Percentiles rank a stretch among this genome's conserved stretches.
These are phyloP conservation scores for Lycopodina hypogea DNA, from an alignment of 37 sponge, comb jelly and placozoan genomes.

Conservation along the genomic window DNA sequence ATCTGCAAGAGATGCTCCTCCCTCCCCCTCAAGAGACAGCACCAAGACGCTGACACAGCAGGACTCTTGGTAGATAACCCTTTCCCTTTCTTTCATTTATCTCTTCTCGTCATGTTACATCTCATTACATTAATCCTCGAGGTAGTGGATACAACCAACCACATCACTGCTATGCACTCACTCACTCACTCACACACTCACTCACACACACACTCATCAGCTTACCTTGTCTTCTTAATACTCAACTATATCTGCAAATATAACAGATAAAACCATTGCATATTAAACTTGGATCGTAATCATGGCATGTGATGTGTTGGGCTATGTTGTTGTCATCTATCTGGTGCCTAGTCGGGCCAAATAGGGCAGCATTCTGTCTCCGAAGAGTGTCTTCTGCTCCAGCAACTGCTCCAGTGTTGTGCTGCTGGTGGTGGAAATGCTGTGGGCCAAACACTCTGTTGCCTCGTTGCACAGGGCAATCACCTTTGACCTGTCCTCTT, in stretches of 20 bases:
- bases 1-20: background rate
- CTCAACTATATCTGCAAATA: too few species aligned
- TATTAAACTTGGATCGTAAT: too few species aligned
- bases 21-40: background rate
- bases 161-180: too few species aligned
- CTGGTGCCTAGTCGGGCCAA: slow-evolving; percentile 1
- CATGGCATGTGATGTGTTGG: too few species aligned
- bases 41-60: background rate
- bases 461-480: slow-evolving; percentile 66
- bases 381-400: slow-evolving; percentile 62
- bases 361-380: slow-evolving; percentile 31
- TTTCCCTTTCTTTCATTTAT: slow-evolving; percentile 1
- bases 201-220: too few species aligned
- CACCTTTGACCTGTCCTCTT: slow-evolving; percentile 80
- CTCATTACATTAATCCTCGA: too few species aligned
- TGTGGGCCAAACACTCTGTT: slow-evolving; percentile 58
- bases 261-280: too few species aligned
- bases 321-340: too few species aligned
- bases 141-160: too few species aligned
- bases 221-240: too few species aligned
- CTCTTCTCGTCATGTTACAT: too few species aligned
- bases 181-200: too few species aligned
- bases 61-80: background rate
- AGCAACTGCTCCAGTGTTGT: slow-evolving; percentile 11
- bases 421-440: background rate